Conservation (phyloP, 2,888 invertebrate species). For the Sclerodermus sp. region DNA sequence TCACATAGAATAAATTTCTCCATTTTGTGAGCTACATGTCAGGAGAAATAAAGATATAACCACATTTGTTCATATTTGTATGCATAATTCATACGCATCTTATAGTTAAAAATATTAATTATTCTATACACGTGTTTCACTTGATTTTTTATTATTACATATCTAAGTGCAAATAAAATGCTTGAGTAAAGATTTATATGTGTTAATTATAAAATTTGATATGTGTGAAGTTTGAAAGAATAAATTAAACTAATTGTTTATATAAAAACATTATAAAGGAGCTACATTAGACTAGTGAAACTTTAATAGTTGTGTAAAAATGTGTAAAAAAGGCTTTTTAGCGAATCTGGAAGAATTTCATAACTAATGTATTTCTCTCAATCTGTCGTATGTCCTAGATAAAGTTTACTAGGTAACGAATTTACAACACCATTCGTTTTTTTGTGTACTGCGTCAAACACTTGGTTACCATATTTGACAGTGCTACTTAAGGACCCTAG, state of each 20-base stretch:
- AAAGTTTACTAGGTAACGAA: slow-evolving; percentile 44
- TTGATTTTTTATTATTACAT: no score
- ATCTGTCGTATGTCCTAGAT: slow-evolving; percentile 40
- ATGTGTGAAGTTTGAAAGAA: no score
- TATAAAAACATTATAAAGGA: neutral
- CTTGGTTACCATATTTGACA: slow-evolving; percentile 65
- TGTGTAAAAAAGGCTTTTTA: slow-evolving; percentile 2
- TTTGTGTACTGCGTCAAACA: slow-evolving; percentile 64
- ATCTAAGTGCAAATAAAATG: no score
- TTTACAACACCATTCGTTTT: slow-evolving; percentile 59
- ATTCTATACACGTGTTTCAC: no score
- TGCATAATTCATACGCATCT: no score
- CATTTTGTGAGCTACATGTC: no score
- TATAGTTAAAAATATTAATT: no score
- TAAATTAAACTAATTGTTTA: neutral
- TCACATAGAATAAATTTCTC: no score
- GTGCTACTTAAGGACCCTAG: slow-evolving; percentile 63
- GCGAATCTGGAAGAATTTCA: neutral
- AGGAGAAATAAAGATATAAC: no score
- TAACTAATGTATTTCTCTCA: slow-evolving; percentile 4
- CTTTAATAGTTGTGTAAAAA: neutral
- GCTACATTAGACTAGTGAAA: neutral
- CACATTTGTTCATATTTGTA: no score
- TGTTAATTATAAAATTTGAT: no score
- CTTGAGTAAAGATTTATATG: no score